phyloP scores from a whole-genome alignment of 2,888 invertebrate species.

The Colostygia pectinataria region DNA sequence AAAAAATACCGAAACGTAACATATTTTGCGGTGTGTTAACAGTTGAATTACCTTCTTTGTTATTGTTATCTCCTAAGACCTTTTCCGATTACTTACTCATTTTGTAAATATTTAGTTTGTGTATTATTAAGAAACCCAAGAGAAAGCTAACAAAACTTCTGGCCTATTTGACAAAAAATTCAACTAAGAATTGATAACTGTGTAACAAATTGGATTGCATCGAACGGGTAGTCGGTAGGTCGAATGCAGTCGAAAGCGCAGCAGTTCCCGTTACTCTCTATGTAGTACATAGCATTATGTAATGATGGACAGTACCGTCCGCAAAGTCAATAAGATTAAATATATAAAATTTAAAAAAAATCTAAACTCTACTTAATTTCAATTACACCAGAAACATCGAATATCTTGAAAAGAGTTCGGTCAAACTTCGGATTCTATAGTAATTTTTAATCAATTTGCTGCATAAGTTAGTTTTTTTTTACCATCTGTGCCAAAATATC shows the following conservation, averaged over 20 bases:
- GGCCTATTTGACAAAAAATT: not conserved
- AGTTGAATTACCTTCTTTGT: too few species aligned
- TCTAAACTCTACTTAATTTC: too few species aligned
- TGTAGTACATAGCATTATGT: slow-evolving; percentile 58
- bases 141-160: not conserved
- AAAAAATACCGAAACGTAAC: too few species aligned
- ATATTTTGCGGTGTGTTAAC: too few species aligned
- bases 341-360: too few species aligned
- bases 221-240: slow-evolving; percentile 32
- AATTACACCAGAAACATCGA: too few species aligned
- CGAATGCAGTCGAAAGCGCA: slow-evolving; percentile 51
- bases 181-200: too few species aligned
- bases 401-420: too few species aligned
- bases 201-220: slow-evolving; percentile 44
- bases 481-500: too few species aligned
- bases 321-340: slow-evolving; percentile 23
- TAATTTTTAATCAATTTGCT: too few species aligned
- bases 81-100: not conserved
- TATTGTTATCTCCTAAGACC: not conserved
- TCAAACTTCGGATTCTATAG: too few species aligned
- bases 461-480: too few species aligned
- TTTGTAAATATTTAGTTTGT: not conserved
- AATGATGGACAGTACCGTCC: slow-evolving; percentile 49
- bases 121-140: not conserved
- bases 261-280: slow-evolving; percentile 70